A percentile compares a stretch with the other conserved stretches of the same genome.
phyloP scores from a whole-genome alignment of 2,797 vertebrate genomes.

The Dermochelys coriacea region DNA sequence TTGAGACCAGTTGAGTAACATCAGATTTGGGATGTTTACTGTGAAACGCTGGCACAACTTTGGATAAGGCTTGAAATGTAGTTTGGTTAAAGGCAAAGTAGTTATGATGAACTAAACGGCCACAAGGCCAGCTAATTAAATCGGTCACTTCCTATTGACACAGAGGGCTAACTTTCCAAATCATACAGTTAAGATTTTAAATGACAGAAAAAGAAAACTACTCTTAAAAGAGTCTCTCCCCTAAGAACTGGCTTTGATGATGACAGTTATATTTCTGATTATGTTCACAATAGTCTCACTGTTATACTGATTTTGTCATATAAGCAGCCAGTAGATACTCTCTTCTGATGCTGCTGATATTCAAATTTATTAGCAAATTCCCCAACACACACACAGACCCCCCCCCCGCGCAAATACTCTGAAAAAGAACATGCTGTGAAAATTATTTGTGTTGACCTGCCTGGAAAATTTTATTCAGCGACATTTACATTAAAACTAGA shows the following conservation, averaged over 20 bases:
- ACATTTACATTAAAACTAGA: slow-evolving; percentile 81
- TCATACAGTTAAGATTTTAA: slow-evolving; percentile 26
- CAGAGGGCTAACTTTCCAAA: slow-evolving; percentile 53
- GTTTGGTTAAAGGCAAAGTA: slow-evolving; percentile 40
- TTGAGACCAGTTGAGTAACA: slow-evolving; percentile 31
- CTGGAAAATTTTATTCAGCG: slow-evolving; percentile 81
- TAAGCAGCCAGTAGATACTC: slow-evolving; percentile 52
- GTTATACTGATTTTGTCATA: slow-evolving; percentile 3
- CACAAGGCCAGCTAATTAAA: slow-evolving; percentile 60
- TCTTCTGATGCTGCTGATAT: slow-evolving; percentile 61
- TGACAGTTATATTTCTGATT: slow-evolving; percentile 44
- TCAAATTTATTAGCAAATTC: slow-evolving; percentile 54
- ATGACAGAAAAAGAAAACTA: slow-evolving; percentile 61
- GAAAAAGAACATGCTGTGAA: slow-evolving; percentile 73
- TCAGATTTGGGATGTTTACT: background rate
- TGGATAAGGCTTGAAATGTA: background rate
- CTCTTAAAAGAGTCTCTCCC: slow-evolving; percentile 38
- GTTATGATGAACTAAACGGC: slow-evolving; percentile 40
- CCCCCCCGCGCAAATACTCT: slow-evolving; percentile 54
- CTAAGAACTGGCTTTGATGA: background rate
- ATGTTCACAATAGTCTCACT: slow-evolving; percentile 38
- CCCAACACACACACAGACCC: slow-evolving; percentile 1
- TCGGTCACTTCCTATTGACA: slow-evolving; percentile 56
- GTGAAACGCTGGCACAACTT: slow-evolving; percentile 1
- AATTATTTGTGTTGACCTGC: slow-evolving; percentile 80